These are phyloP conservation scores for Bathynomus jamesi DNA, from an alignment of 1,140 invertebrate genomes.

Conservation along the genomic window DNA sequence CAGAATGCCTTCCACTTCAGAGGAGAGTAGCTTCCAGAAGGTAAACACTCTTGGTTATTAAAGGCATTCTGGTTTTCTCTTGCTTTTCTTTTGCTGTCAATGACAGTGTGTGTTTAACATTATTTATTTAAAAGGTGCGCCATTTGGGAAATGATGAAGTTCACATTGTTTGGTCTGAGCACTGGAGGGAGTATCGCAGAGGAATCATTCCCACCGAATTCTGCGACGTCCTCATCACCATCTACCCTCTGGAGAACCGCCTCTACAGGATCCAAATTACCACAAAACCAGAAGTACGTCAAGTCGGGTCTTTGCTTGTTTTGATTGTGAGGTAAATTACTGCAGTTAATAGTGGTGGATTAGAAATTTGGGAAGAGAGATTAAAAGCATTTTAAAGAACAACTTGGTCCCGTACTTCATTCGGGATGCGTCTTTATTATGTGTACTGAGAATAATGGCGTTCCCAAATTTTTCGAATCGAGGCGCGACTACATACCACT, in stretches of 20 bases:
- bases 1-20: constrained; percentile 76
- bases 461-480: too few species aligned
- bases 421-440: too few species aligned
- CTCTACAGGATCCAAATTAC: constrained; percentile 74
- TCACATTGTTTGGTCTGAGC: constrained; percentile 98
- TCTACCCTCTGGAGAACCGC: constrained; percentile 81
- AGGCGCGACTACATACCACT: too few species aligned
- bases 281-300: constrained; percentile 75
- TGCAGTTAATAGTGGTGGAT: constrained; percentile 5
- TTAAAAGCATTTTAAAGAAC: too few species aligned
- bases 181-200: constrained; percentile 85
- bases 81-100: constrained; percentile 4
- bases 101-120: neutral
- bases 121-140: constrained; percentile 58
- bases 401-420: too few species aligned
- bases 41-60: constrained; percentile 46
- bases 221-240: constrained; percentile 95
- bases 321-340: too few species aligned
- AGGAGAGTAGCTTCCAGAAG: constrained; percentile 85
- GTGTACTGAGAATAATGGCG: too few species aligned
- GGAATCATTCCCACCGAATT: constrained; percentile 98
- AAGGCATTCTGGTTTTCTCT: neutral
- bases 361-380: constrained; percentile 6
- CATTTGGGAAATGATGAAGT: constrained; percentile 98
- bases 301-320: constrained; percentile 39